Conservation (phyloP, 2,888 invertebrate genomes). For the Leptura quadrifasciata region DNA sequence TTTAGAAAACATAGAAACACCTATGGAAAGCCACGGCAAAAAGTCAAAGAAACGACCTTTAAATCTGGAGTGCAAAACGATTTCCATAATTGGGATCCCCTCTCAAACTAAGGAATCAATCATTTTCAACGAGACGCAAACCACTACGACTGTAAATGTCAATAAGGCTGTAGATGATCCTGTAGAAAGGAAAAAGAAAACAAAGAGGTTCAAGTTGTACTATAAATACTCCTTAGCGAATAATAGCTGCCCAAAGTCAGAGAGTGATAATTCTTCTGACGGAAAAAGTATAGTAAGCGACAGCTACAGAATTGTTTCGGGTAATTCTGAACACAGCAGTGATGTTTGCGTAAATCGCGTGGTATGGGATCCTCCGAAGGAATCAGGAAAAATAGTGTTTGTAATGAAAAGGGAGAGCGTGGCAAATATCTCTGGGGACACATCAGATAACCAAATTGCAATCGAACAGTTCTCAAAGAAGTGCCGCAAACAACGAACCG, state of each 20-base stretch:
- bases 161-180: constrained; percentile 43
- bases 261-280: constrained; percentile 45
- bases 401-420: constrained; percentile 17
- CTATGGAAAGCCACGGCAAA: constrained; percentile 33
- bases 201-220: constrained; percentile 57
- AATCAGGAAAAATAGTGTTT: constrained; percentile 22
- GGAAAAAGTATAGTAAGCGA: constrained; percentile 55
- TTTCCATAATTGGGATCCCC: constrained; percentile 57
- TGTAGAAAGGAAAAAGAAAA: constrained; percentile 53
- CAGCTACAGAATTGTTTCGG: constrained; percentile 50
- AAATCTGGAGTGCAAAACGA: constrained; percentile 57
- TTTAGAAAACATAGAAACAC: constrained; percentile 57
- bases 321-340: constrained; percentile 46
- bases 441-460: neutral
- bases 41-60: constrained; percentile 23
- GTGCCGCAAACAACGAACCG: constrained; percentile 13
- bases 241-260: constrained; percentile 37
- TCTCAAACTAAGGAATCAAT: constrained; percentile 44
- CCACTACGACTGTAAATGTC: constrained; percentile 27
- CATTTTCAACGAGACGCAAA: constrained; percentile 32
- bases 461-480: constrained; percentile 15
- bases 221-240: constrained; percentile 56
- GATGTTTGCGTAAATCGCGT: neutral
- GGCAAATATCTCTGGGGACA: constrained; percentile 8
- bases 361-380: neutral